Evolutionary conservation across 1,140 invertebrate species (phyloP), one percentile per base, ranked within the genome.

Genomic region (Portunus trituberculatus): DNA sequence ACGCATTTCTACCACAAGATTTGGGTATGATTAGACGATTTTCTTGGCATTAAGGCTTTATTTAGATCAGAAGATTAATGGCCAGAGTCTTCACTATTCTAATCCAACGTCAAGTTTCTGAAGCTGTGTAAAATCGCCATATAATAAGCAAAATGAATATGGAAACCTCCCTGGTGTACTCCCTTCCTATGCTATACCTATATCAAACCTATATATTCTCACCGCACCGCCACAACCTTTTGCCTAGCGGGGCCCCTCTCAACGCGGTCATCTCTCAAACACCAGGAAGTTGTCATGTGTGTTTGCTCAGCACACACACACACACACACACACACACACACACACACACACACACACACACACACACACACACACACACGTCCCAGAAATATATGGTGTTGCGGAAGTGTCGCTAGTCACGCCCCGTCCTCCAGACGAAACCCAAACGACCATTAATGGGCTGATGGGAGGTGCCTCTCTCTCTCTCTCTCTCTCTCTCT

Each of bases 241-340:
- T 39, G 39, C 39, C 39, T 39, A 39, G 39, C 39, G 39, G 39
- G 39, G 39, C 6, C 39, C 39, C 67, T n/a, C 67, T 76, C 67
- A 76, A n/a, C 67, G 67, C 67, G 20, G 67, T n/a, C 67, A 76
- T n/a, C 67, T 25, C 20, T 76, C 67, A 25, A 25, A 7, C 67
- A 76, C 67, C 67, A n/a, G 67, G 67, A 76, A 76, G 67, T 76
- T 76, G 67, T 76, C 67, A 76, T 20, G 67, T 76, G 67, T 76
- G n/a, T 76, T 76, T 76, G 25, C 67, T 76, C 67, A 20, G n/a
- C 67, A 76, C 67, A 76, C 67, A 39, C 39, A 39, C 39, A 39
- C 1, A 39, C 39, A 39, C 39, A 39, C 39, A 39, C 39, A 39
- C 39, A 39, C 67, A 76, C 67, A 76, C 67, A 25, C n/a, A 39